Conservation (phyloP, 2,888 invertebrate genomes). For the Nomada goodeniana region DNA sequence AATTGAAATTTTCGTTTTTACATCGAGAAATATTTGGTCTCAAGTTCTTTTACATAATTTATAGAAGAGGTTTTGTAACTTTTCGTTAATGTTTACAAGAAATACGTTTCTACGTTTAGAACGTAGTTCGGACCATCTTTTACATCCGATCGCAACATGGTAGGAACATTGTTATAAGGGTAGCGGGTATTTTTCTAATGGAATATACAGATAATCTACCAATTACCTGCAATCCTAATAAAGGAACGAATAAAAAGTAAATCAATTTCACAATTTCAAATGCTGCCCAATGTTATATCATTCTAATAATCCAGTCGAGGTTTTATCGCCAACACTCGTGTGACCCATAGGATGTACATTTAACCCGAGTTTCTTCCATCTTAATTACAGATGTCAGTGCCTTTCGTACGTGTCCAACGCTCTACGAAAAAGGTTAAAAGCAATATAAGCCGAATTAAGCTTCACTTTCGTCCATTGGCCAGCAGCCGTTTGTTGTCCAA, state of each 20-base stretch:
- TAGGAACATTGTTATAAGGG: too few species aligned
- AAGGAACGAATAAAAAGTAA: neutral
- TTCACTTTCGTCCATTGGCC: slow-evolving; percentile 67
- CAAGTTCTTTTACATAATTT: neutral
- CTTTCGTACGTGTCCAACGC: slow-evolving; percentile 36
- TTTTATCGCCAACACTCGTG: neutral
- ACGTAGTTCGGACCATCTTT: too few species aligned
- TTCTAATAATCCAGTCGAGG: neutral
- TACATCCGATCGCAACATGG: too few species aligned
- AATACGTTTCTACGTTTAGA: too few species aligned
- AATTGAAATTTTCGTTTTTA: slow-evolving; percentile 14
- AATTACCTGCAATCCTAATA: too few species aligned
- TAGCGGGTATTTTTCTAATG: too few species aligned
- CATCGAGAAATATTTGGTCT: neutral
- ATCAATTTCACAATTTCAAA: neutral
- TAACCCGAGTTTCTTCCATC: neutral
- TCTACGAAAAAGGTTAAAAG: slow-evolving; percentile 41
- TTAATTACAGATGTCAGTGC: slow-evolving; percentile 23
- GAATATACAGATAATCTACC: too few species aligned
- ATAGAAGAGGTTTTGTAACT: too few species aligned
- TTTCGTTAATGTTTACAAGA: too few species aligned
- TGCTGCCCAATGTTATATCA: neutral
- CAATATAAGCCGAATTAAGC: slow-evolving; percentile 64
- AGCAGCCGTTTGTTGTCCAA: slow-evolving; percentile 76
- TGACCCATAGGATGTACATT: neutral